Base-by-base conservation (phyloP, 2,888 invertebrate genomes). In the Hyposoter dolosus region DNA sequence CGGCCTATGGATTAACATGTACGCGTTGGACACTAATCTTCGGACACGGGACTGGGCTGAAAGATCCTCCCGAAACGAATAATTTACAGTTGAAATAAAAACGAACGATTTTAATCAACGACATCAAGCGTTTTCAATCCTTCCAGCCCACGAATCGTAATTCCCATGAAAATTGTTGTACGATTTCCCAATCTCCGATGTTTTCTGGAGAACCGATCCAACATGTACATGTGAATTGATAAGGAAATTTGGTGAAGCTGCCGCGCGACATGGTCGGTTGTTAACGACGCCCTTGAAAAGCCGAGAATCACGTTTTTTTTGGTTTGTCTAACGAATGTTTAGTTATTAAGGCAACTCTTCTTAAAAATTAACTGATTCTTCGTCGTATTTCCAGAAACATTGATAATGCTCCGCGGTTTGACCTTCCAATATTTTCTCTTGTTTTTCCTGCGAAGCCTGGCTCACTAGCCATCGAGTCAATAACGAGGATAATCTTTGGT, bases 341-440 rank as follows among this genome's bases (percentile, higher is more conserved):
- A 90, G 90, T 89, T 91, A 90, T 91, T 92, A 92, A 92, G 92
- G 92, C 92, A 92, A 92, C 90, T 89, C 90, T 92, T 87, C 88
- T 91, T 91, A 90, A 88, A 89, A 76, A 90, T 90, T 90, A 89
- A 88, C 88, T 85, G 84, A 88, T 88, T 89, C 87, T 72, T 87
- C 85, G 71, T 83, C 74, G 75, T 79, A 75, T 47, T 12, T 23
- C 60, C 85, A 78, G 83, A 78, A 79, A 77, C 53, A 82, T 63
- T 15, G 32, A 19, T 47, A 63, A 65, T 69, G n/a, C 56, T 45
- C 17, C 9, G 56, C 45, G 17, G 19, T 23, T 68, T 23, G 12
- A n/a, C 23, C 53, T 78, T 71, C 81, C 66, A 17, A 60, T 68
- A 40, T 23, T 47, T 35, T 28, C 9, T 32, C 10, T 66, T 23